These are phyloP conservation scores for Saxidomus purpurata DNA, from an alignment of 1,140 invertebrate genomes.

Conservation along the genomic window DNA sequence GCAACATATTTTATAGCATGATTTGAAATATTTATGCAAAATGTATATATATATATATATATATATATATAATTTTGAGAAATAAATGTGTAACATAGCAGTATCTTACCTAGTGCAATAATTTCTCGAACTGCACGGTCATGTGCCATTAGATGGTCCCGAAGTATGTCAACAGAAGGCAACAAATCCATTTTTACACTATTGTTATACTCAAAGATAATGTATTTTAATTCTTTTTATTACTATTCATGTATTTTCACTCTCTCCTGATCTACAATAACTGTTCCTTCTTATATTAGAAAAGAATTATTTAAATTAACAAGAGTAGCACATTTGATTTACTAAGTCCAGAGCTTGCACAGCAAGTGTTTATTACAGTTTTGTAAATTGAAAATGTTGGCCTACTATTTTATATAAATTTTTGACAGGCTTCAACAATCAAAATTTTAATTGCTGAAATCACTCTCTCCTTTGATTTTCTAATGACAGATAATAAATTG, in stretches of 20 bases:
- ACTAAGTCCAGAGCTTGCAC: not conserved
- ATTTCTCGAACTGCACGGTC: constrained; percentile 50
- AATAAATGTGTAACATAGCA: not conserved
- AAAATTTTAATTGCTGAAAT: constrained; percentile 38
- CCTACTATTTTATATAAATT: not conserved
- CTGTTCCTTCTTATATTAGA: too few relatives aligned
- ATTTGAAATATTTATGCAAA: too few relatives aligned
- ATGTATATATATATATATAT: too few relatives aligned
- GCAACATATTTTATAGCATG: not conserved
- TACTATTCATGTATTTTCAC: too few relatives aligned
- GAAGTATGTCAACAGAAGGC: constrained; percentile 45
- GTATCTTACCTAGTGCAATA: constrained; percentile 48
- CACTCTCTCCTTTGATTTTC: constrained; percentile 12
- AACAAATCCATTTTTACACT: constrained; percentile 46
- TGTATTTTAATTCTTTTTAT: too few relatives aligned
- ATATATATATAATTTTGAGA: too few relatives aligned
- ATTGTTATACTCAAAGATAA: not conserved
- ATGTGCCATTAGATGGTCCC: constrained; percentile 58
- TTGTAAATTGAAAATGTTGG: not conserved
- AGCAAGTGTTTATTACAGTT: not conserved
- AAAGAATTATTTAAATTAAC: too few relatives aligned
- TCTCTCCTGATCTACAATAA: too few relatives aligned
- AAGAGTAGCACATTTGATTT: too few relatives aligned
- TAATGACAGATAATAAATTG: constrained; percentile 26
- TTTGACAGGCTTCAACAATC: constrained; percentile 43